phyloP scores from a whole-genome alignment of 2,113 vertebrate species.

The Trogon surrucura region DNA sequence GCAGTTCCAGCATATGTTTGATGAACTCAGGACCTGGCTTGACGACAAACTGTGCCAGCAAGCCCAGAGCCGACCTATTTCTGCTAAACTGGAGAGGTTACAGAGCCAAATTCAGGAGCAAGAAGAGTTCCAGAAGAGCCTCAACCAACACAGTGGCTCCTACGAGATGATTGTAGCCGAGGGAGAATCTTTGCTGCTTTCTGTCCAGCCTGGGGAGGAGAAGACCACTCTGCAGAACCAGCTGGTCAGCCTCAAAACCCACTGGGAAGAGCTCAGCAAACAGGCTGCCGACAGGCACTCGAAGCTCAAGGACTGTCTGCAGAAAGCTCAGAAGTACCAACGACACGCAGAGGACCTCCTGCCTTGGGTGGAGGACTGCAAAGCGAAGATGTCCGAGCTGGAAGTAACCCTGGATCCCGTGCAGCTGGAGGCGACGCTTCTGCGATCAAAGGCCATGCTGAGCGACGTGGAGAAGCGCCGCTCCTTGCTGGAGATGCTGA shows the following conservation, averaged over 20 bases:
- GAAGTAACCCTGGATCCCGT: constrained; percentile 83
- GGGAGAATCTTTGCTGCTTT: constrained; percentile 87
- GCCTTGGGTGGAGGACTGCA: constrained; percentile 89
- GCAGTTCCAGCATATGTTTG: constrained; percentile 99
- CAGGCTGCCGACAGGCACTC: constrained; percentile 78
- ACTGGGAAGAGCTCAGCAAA: constrained; percentile 90
- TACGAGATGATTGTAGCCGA: constrained; percentile 94
- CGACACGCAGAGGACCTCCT: constrained; percentile 84
- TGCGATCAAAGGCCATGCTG: constrained; percentile 83
- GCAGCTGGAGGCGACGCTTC: constrained; percentile 85
- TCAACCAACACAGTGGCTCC: constrained; percentile 93
- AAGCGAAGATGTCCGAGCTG: constrained; percentile 80
- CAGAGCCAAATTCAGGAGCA: constrained; percentile 86
- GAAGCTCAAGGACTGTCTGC: constrained; percentile 85
- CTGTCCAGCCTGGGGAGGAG: constrained; percentile 87
- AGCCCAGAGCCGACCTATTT: constrained; percentile 78
- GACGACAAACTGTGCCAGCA: constrained; percentile 81
- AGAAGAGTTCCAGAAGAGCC: constrained; percentile 88
- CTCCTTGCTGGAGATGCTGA: constrained; percentile 88
- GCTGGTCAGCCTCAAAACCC: constrained; percentile 81
- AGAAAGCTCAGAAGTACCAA: constrained; percentile 89
- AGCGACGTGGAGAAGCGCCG: constrained; percentile 89
- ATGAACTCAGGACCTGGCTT: constrained; percentile 93
- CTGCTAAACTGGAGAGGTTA: constrained; percentile 86
- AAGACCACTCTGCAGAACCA: constrained; percentile 85